Base-by-base conservation (phyloP, 2,888 invertebrate species). In the Pyrrhia umbra region DNA sequence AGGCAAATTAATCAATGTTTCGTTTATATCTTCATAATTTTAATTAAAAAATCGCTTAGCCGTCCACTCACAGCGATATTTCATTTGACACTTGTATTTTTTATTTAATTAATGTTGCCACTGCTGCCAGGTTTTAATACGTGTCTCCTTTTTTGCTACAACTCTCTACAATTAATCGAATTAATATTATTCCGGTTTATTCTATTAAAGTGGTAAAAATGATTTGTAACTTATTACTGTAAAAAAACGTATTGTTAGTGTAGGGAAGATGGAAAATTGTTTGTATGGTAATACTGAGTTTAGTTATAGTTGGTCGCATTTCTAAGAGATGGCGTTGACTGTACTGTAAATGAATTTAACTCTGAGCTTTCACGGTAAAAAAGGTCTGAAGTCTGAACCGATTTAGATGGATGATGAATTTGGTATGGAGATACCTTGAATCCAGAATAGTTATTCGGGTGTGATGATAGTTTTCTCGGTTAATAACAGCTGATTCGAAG, bases 1-100 rank as follows among this genome's bases (percentile, higher is more conserved):
- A 63, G 42, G 34, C 55, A 45, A 52, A 64, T 62, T 46, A 30
- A 40, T 57, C 42, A 63, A 37, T 54, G 8, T 74, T 68, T 54
- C 47, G 62, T 75, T 67, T 67, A 75, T 65, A 68, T 77, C 75
- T 66, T 62, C 72, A 34, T 34, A 34, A 81, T 34, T 72, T 74
- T 45, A 52, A 65, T 13, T 63, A 47, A 20, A 54, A 62, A 59
- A 27, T 6, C 54, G 49, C 43, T 43, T 59, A 73, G 51, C 43
- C 63, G 65, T 64, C 67, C 58, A n/a, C 25, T 37, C 66, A 39
- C 60, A n/a, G 18, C 64, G 57, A 68, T 68, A 65, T 54, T 49
- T 54, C 4, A 25, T 63, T 73, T 79, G 81, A 80, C 79, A 79
- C 56, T 69, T 50, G 34, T n/a, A 2, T 34, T 1, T 9, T 18